Conservation (phyloP, 2,888 invertebrate genomes). For the Orthosia incerta region DNA sequence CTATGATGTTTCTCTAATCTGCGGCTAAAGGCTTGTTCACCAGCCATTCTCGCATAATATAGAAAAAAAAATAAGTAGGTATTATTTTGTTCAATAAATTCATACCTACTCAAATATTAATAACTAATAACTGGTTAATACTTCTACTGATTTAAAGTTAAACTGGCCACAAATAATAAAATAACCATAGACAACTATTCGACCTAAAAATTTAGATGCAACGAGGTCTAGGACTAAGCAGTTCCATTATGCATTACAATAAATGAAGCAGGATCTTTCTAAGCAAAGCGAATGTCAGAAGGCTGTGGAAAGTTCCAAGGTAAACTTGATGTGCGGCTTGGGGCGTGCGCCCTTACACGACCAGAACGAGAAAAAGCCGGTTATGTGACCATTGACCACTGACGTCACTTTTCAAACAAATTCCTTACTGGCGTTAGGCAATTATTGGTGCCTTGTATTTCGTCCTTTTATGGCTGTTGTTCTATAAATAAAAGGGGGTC, state of each 20-base stretch:
- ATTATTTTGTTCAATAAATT: not conserved
- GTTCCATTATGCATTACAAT: constrained; percentile 44
- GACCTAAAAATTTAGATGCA: constrained; percentile 53
- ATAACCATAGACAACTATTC: constrained; percentile 44
- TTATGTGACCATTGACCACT: constrained; percentile 52
- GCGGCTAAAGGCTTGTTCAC: not conserved
- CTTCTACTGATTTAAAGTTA: no score
- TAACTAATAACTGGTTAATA: no score
- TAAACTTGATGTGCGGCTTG: constrained; percentile 41
- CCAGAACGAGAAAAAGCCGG: constrained; percentile 56
- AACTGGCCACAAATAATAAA: constrained; percentile 16
- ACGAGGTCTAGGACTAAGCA: constrained; percentile 50
- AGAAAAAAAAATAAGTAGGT: not conserved
- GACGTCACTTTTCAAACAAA: constrained; percentile 32
- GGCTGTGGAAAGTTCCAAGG: constrained; percentile 62
- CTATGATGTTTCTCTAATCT: no score
- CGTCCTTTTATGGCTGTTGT: no score
- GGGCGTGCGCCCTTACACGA: constrained; percentile 59
- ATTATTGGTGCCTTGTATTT: not conserved
- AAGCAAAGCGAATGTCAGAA: constrained; percentile 52
- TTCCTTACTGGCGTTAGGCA: constrained; percentile 15
- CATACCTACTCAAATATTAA: no score
- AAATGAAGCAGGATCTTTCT: constrained; percentile 57
- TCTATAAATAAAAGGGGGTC: no score
- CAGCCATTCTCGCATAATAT: not conserved